These are phyloP conservation scores for Clarias fuscus DNA, from an alignment of 2,797 vertebrate species.

Conservation along the genomic window DNA sequence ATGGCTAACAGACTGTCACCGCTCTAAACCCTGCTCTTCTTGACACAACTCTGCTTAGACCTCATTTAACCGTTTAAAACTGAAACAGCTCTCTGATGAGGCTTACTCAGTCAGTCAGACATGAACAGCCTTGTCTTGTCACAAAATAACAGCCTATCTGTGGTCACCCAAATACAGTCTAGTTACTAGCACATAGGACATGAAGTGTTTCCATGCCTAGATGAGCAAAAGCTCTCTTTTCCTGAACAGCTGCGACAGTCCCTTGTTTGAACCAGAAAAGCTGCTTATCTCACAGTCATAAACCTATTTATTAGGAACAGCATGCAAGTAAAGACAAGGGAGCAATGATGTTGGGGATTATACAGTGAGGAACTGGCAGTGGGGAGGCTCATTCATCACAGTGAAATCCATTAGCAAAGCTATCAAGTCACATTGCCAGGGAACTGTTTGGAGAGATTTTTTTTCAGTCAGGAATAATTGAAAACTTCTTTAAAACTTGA, in stretches of 20 bases:
- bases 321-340: conserved; percentile 59
- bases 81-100: conserved; percentile 43
- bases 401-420: conserved; percentile 39
- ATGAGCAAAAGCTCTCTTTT: conserved; percentile 28
- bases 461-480: neutral
- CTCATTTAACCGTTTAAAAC: conserved; percentile 57
- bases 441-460: conserved; percentile 24
- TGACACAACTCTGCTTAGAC: conserved; percentile 49
- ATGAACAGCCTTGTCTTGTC: conserved; percentile 29
- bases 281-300: conserved; percentile 70
- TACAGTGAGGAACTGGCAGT: conserved; percentile 36
- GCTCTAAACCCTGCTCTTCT: conserved; percentile 56
- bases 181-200: conserved; percentile 2
- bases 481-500: conserved; percentile 23
- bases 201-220: conserved; percentile 10
- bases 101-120: conserved; percentile 7
- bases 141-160: conserved; percentile 21
- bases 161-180: neutral
- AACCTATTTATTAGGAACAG: conserved; percentile 64
- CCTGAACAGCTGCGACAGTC: conserved; percentile 14
- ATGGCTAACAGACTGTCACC: conserved; percentile 52
- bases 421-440: conserved; percentile 23
- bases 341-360: conserved; percentile 48
- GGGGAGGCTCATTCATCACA: conserved; percentile 38
- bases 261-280: conserved; percentile 68